Evolutionary conservation across 1,140 invertebrate genomes (phyloP), one percentile per base, ranked within the genome.

Genomic region (Drosophila navojoa): DNA sequence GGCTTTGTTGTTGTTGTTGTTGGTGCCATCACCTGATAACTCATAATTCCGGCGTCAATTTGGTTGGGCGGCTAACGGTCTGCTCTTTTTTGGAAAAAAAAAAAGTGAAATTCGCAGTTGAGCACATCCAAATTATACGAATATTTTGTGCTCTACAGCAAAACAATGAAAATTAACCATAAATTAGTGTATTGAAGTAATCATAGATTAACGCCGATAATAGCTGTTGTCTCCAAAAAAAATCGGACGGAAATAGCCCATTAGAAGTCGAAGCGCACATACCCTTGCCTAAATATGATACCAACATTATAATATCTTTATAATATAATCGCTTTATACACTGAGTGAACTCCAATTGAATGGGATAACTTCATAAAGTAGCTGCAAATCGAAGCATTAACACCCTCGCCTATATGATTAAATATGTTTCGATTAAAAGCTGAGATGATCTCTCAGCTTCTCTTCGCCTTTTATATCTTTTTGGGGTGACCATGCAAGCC

Each of bases 11-110:
- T 35, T 35, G 42, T 57, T 11, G 15, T 5, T n/a, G 42, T 9
- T 15, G 19, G 10, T 71, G 64, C 49, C 68, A 44, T 57, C 69
- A 71, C 29, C 55, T 67, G 63, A 72, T 68, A 60, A 40, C 49
- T 38, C 13, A 52, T 9, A 9, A 68, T 60, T 60, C 38, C 25
- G 45, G 2, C 69, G 54, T 40, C 60, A 38, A 54, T 45, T 67
- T 35, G 13, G 42, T 19, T 15, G 19, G 49, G 63, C 63, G 70
- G 42, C 55, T 25, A 11, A 45, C 29, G 38, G 49, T 72, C 70
- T 72, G 49, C 63, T n/a, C 55, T 13, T 13, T 15, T 40, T 6
- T 1, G 27, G 5, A 29, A 29, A 29, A 29, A 32, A 10, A 44
- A 45, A 11, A 10, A 15, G 3, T 44, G 11, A 44, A 11, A 10